These are phyloP conservation scores for Sarcophaga rosellei DNA, from an alignment of 2,888 invertebrate genomes.

Conservation along the genomic window DNA sequence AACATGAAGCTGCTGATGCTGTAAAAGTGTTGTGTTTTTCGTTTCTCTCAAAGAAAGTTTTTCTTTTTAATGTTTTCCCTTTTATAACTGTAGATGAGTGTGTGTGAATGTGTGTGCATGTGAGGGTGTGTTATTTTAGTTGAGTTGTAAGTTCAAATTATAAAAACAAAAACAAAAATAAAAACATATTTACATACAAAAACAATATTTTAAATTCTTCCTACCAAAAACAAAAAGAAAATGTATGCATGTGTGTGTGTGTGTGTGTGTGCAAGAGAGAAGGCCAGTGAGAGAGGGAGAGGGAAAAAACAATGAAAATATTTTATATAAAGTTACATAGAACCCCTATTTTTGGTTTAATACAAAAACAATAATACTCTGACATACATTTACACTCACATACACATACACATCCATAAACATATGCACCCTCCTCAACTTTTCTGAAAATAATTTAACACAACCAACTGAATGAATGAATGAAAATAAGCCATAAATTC, in stretches of 20 bases:
- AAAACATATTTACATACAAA: conserved; percentile 5
- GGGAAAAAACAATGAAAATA: neutral
- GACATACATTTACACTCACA: too few species aligned
- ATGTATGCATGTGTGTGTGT: neutral
- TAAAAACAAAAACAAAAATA: conserved; percentile 40
- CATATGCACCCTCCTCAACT: too few species aligned
- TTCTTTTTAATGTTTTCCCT: too few species aligned
- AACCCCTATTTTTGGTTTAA: too few species aligned
- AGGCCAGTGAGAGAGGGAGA: too few species aligned
- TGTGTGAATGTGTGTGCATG: neutral
- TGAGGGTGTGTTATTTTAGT: neutral
- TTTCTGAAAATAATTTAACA: neutral
- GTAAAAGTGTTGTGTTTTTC: too few species aligned
- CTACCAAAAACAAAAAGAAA: conserved; percentile 25
- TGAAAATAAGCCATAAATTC: conserved; percentile 40
- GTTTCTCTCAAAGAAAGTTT: too few species aligned
- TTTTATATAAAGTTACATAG: too few species aligned
- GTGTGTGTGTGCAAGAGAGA: too few species aligned
- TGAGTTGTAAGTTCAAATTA: conserved; percentile 52
- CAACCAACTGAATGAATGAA: neutral
- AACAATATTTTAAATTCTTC: conserved; percentile 44
- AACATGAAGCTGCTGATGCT: too few species aligned
- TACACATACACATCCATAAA: too few species aligned
- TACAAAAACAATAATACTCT: too few species aligned
- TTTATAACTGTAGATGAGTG: neutral